Base-by-base conservation (phyloP, 2,797 vertebrate species). In the Otolemur crassicaudatus region DNA sequence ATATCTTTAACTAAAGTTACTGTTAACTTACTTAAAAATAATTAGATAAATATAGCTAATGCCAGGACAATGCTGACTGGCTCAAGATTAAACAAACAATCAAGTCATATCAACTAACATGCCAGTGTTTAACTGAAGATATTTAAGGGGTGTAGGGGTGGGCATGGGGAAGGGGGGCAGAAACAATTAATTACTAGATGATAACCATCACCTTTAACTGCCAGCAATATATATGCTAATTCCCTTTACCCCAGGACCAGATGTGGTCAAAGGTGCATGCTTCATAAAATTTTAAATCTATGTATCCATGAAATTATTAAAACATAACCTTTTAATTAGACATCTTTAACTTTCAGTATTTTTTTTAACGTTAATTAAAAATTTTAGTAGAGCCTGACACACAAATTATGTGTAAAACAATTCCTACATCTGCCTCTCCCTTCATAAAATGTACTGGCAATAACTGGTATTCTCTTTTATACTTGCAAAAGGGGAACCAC, bases 21-120 rank as follows among this genome's bases (percentile, higher is more conserved):
- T 75, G 83, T 91, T 79, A 94, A 93, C 90, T 96, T 87, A 95
- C 14, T 95, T 93, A 81, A 94, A 93, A 96, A 65, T 77, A 93
- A 43, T 85, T 69, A 70, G 29, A 61, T 69, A 81, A 85, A 91
- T 34, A 85, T 1, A 93, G 53, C 60, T 83, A 92, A 93, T 65
- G 43, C 22, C n/a, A 97, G 40, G 34, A 16, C 58, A 27, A 73
- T 65, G 17, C 4, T 82, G 63, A 87, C 49, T 91, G 49, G n/a
- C 53, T 97, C 27, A 93, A 87, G 23, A 94, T 69, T 90, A 81
- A 94, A 89, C 5, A 81, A 94, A 89, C 5, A 69, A 25, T 70
- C 70, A 94, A 90, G 27, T 2, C 58, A 80, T 60, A 94, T 34
- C 60, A 83, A 46, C n/a, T 85, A 92, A 85, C 31, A 89, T 1